Percentiles rank a stretch among this genome's conserved stretches.
Conservation (phyloP, 2,888 invertebrate genomes). For the Mechanitis mazaeus region DNA sequence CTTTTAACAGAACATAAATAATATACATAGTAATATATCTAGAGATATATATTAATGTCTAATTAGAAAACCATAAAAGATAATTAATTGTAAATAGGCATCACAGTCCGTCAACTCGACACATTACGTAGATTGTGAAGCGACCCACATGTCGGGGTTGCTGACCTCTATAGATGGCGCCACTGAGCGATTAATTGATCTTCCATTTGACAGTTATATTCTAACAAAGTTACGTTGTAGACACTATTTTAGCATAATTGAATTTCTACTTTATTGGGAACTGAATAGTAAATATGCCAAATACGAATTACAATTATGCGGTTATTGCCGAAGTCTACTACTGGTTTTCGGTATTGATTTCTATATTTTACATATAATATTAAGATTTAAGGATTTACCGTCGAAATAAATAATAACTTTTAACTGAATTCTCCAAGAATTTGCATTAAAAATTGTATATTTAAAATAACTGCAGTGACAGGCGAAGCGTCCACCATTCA, state of each 20-base stretch:
- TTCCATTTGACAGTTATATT: constrained; percentile 5
- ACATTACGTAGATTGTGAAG: constrained; percentile 1
- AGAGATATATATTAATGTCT: neutral
- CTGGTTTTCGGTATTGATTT: neutral
- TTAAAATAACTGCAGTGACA: no score
- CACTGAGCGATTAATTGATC: constrained; percentile 4
- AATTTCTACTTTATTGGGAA: constrained; percentile 2
- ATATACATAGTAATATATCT: no score
- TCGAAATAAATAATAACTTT: no score
- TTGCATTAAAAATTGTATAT: no score
- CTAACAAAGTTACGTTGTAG: neutral
- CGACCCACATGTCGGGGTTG: constrained; percentile 3
- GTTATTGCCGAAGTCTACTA: neutral
- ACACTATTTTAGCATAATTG: neutral
- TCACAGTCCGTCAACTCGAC: neutral
- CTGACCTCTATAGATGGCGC: constrained; percentile 2
- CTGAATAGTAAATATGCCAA: neutral
- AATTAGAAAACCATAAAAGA: neutral
- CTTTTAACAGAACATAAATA: no score
- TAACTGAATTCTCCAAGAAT: no score
- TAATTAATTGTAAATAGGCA: neutral
- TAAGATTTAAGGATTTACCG: no score
- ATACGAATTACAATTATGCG: neutral
- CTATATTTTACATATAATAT: no score
- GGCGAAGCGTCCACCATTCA: no score